Base-by-base conservation (phyloP, 1,140 invertebrate species). In the Sarcophaga bullata region DNA sequence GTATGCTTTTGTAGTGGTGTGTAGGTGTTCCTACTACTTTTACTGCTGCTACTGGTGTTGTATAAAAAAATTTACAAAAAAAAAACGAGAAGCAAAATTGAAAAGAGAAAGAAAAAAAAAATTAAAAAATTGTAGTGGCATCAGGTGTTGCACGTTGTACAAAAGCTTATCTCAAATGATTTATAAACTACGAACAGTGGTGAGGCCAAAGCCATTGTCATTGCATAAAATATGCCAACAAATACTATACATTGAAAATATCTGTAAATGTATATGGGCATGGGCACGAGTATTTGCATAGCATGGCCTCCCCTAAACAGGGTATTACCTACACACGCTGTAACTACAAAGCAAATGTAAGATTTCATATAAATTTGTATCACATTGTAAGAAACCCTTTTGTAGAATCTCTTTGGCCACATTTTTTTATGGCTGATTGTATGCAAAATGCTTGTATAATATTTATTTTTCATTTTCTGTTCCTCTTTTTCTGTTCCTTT, bases 111-210 rank as follows among this genome's bases (percentile, higher is more conserved):
- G 9, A 52, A 10, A 52, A 52, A 37, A 52, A 52, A 6, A 52
- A 9, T 0, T 52, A 52, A 52, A 52, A n/a, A 52, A 52, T 52
- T 9, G 8, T 52, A 52, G 19, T 4, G 75, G 85, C 87, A 89
- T 89, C 87, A 89, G 87, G 87, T 89, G 87, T 87, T 88, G 87
- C 87, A 88, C 86, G 87, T 86, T 88, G 87, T 87, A 86, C 86
- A 84, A 85, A 84, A 88, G 87, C 87, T 89, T 89, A 89, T 88
- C 87, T 89, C 87, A 86, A 89, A 89, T 89, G 87, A 89, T 89
- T 89, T 89, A 89, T 89, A 88, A 88, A 89, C 87, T 89, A 88
- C 86, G 86, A 88, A 89, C 86, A 89, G 86, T 86, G 85, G 87
- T 86, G 87, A 89, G 86, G 86, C 86, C 87, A 89, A 87, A 89